Conservation (phyloP, 1,140 invertebrate genomes). For the Zaprionus taronus region DNA sequence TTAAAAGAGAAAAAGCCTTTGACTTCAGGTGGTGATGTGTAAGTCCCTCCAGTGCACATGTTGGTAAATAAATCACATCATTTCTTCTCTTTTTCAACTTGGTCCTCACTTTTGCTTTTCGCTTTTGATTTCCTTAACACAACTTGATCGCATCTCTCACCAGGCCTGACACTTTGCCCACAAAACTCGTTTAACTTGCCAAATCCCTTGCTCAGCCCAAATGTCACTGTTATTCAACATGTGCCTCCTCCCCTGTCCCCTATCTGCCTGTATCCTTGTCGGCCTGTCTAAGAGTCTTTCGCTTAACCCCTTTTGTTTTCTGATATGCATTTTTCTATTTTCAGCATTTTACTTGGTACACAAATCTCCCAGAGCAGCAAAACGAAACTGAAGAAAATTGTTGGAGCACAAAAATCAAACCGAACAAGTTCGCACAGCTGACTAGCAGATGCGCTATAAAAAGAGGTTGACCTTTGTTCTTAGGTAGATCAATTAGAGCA, state of each 20-base stretch:
- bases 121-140: neutral
- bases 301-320: constrained; percentile 39
- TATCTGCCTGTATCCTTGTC: neutral
- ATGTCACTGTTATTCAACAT: constrained; percentile 19
- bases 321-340: constrained; percentile 8
- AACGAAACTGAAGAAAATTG: neutral
- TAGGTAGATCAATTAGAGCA: neutral
- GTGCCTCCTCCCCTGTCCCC: neutral
- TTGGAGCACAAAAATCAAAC: constrained; percentile 37
- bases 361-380: constrained; percentile 28
- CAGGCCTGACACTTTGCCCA: constrained; percentile 7
- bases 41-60: neutral
- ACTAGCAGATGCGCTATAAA: neutral
- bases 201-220: constrained; percentile 5
- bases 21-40: neutral
- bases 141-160: neutral
- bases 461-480: neutral
- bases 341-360: constrained; percentile 11
- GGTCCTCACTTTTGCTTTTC: neutral
- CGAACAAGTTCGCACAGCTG: neutral
- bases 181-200: constrained; percentile 28
- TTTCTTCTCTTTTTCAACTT: neutral
- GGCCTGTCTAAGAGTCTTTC: constrained; percentile 8
- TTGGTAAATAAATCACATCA: neutral
- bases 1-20: neutral